phyloP scores from a whole-genome alignment of 2,113 vertebrate species.

The Gobiocypris rarus region DNA sequence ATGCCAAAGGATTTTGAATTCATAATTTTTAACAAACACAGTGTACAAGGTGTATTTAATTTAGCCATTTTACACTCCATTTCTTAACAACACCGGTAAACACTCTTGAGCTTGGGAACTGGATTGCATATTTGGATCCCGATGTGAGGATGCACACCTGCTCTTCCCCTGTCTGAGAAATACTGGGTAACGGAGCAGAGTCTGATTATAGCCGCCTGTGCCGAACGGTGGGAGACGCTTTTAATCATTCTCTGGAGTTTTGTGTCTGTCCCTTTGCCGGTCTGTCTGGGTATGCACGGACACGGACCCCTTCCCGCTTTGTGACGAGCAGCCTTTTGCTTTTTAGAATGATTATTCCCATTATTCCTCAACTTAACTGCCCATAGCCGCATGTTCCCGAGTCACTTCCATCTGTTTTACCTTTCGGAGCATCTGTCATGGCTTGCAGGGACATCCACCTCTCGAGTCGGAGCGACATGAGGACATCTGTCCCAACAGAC shows the following conservation, averaged over 20 bases:
- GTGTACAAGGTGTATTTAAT: constrained; percentile 59
- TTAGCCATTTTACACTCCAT: constrained; percentile 61
- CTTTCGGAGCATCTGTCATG: constrained; percentile 79
- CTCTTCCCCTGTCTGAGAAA: constrained; percentile 47
- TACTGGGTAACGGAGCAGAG: constrained; percentile 49
- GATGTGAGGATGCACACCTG: constrained; percentile 52
- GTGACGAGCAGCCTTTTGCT: constrained; percentile 18
- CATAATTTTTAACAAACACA: constrained; percentile 49
- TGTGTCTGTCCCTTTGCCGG: constrained; percentile 15
- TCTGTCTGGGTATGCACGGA: neutral
- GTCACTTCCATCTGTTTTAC: constrained; percentile 80
- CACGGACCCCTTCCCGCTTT: neutral
- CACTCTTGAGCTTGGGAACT: constrained; percentile 43
- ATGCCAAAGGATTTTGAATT: constrained; percentile 46
- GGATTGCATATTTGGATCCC: constrained; percentile 45
- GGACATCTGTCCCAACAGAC: constrained; percentile 81
- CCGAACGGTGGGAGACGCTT: constrained; percentile 24
- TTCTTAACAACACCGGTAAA: constrained; percentile 59
- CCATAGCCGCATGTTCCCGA: constrained; percentile 63
- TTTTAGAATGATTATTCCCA: constrained; percentile 67
- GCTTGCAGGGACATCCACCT: constrained; percentile 77
- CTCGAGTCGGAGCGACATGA: constrained; percentile 70
- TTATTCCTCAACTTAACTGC: constrained; percentile 66
- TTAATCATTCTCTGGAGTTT: constrained; percentile 52
- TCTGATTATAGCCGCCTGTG: constrained; percentile 12